Conservation (phyloP, 2,888 invertebrate genomes). For the Rhimphoctona megacephalus region DNA sequence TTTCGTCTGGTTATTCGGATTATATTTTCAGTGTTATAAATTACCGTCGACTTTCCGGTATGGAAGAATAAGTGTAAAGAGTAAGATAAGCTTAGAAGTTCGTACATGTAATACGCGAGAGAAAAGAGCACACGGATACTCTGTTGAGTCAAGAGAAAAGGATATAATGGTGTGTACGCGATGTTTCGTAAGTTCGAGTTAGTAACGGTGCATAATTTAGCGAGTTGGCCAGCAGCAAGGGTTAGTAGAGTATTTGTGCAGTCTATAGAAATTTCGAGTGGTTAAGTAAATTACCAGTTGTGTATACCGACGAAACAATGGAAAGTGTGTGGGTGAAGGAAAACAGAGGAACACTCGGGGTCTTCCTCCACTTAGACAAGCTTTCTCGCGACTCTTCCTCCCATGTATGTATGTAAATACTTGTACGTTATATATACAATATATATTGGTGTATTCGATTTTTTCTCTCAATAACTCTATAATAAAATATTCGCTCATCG, state of each 20-base stretch:
- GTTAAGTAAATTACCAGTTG: slow-evolving; percentile 63
- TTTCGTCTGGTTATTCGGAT: neutral
- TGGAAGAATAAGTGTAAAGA: slow-evolving; percentile 26
- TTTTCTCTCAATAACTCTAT: neutral
- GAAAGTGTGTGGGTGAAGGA: slow-evolving; percentile 46
- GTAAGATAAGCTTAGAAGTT: slow-evolving; percentile 26
- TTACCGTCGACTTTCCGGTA: slow-evolving; percentile 23
- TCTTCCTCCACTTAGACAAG: neutral
- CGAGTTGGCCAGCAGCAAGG: slow-evolving; percentile 56
- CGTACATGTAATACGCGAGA: slow-evolving; percentile 15
- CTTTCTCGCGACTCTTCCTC: slow-evolving; percentile 6
- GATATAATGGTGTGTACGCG: slow-evolving; percentile 36
- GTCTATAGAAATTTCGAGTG: slow-evolving; percentile 44
- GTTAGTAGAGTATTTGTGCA: slow-evolving; percentile 64
- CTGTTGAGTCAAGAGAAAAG: slow-evolving; percentile 26
- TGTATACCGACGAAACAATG: slow-evolving; percentile 54
- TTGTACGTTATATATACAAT: neutral
- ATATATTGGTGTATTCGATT: neutral
- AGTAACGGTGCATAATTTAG: slow-evolving; percentile 53
- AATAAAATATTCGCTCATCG: slow-evolving; percentile 1
- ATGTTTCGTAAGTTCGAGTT: slow-evolving; percentile 19
- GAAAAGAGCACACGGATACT: slow-evolving; percentile 9
- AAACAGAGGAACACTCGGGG: slow-evolving; percentile 18
- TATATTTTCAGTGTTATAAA: slow-evolving; percentile 8
- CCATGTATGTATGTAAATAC: neutral